Conservation (phyloP, 1,140 invertebrate genomes). For the Rhynchophorus ferrugineus region DNA sequence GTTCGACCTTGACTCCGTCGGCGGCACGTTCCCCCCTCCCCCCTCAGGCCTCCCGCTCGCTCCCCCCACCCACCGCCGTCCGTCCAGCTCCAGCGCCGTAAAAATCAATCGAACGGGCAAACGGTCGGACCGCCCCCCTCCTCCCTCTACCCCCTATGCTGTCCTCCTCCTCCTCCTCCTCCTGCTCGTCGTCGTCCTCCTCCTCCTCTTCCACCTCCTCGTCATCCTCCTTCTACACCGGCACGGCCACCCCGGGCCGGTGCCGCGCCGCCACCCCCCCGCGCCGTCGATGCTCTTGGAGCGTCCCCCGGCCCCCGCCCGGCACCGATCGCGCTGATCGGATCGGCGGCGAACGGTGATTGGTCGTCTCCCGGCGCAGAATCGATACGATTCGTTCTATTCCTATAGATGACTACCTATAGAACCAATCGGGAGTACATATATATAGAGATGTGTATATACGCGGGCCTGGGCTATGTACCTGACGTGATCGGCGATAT, state of each 20-base stretch:
- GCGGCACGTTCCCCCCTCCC: neutral
- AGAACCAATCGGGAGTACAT: constrained; percentile 38
- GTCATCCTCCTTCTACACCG: too few species aligned
- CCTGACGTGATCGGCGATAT: constrained; percentile 20
- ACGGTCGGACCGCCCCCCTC: constrained; percentile 7
- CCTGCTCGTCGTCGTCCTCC: too few species aligned
- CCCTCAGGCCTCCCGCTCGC: neutral
- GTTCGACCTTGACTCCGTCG: constrained; percentile 16
- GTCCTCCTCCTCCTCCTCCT: neutral
- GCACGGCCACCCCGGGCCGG: constrained; percentile 4
- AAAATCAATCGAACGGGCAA: constrained; percentile 24
- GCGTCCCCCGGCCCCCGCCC: too few species aligned
- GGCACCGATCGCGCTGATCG: constrained; percentile 22
- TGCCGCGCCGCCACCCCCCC: constrained; percentile 5
- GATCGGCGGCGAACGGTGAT: constrained; percentile 28
- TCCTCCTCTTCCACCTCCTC: too few species aligned
- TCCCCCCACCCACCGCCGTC: neutral
- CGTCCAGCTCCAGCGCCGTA: constrained; percentile 12
- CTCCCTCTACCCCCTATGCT: neutral
- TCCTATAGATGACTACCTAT: constrained; percentile 44
- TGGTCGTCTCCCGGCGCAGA: constrained; percentile 36
- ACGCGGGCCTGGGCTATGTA: constrained; percentile 12
- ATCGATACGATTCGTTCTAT: constrained; percentile 42
- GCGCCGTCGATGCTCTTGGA: too few species aligned
- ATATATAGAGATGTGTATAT: too few species aligned